Conservation (phyloP, 2,888 invertebrate species). For the Arrhopalites spinosus region DNA sequence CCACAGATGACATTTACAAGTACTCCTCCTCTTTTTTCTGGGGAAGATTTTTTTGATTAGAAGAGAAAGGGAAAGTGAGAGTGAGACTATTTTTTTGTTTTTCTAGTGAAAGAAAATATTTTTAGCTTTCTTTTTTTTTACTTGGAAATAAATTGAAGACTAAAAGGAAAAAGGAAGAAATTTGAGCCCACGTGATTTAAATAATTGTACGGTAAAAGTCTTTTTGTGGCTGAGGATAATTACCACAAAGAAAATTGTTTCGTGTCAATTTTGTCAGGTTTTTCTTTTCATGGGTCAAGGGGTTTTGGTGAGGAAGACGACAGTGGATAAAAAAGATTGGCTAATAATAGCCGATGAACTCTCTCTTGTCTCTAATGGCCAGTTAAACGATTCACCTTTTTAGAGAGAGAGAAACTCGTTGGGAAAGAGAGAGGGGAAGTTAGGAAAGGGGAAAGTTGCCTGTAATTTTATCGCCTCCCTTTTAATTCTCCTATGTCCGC, state of each 20-base stretch:
- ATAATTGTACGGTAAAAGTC: no score
- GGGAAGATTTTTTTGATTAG: neutral
- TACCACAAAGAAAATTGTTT: no score
- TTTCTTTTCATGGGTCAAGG: neutral
- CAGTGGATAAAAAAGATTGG: neutral
- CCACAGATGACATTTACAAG: no score
- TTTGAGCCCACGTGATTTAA: no score
- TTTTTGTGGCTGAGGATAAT: no score
- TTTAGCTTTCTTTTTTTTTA: no score
- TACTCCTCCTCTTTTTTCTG: no score
- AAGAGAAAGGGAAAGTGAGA: neutral
- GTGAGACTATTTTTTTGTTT: conserved; percentile 12
- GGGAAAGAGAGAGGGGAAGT: neutral
- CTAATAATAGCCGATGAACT: neutral
- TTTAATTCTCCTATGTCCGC: neutral
- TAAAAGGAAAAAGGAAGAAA: no score
- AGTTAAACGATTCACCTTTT: neutral
- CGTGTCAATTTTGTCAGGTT: no score
- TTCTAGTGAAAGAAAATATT: conserved; percentile 33
- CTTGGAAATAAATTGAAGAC: no score
- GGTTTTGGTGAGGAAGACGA: neutral
- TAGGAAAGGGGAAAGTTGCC: conserved; percentile 5
- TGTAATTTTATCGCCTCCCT: no score
- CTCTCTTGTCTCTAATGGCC: neutral
- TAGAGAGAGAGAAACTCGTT: neutral